Percentiles rank a stretch among this genome's conserved stretches.
phyloP scores from a whole-genome alignment of 2,797 vertebrate genomes.

The Falco columbarius region DNA sequence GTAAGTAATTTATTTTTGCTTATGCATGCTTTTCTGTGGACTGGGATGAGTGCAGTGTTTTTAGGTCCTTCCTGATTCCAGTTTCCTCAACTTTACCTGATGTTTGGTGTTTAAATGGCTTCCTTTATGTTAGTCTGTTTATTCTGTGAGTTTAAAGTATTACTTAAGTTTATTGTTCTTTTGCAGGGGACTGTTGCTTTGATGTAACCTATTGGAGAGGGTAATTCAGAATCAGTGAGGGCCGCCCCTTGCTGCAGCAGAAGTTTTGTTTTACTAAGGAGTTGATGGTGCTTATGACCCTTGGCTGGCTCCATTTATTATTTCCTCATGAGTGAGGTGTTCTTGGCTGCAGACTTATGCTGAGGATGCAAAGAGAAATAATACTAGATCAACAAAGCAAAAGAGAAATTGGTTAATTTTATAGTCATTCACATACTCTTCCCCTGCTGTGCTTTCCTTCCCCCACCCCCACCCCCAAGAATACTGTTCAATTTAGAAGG shows the following conservation, averaged over 20 bases:
- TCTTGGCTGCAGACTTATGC: background rate
- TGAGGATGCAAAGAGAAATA: background rate
- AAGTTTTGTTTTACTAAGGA: background rate
- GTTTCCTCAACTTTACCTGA: background rate
- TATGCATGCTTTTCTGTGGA: background rate
- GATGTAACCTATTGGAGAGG: background rate
- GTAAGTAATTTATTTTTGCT: conserved; percentile 72
- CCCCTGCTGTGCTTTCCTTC: no score
- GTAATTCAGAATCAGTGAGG: background rate
- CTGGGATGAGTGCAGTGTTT: background rate
- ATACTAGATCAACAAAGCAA: background rate
- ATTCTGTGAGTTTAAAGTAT: background rate
- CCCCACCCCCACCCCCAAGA: background rate
- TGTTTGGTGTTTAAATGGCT: background rate
- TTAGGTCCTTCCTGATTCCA: background rate
- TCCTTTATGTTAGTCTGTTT: background rate
- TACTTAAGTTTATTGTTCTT: background rate
- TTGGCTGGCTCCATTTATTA: background rate
- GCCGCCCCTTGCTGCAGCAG: background rate
- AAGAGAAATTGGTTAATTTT: background rate
- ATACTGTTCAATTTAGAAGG: background rate
- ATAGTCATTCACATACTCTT: background rate
- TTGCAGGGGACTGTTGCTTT: background rate
- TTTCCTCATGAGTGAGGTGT: background rate
- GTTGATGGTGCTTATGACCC: background rate